phyloP scores from a whole-genome alignment of 2,888 invertebrate genomes.

The Sminthurinus aureus region DNA sequence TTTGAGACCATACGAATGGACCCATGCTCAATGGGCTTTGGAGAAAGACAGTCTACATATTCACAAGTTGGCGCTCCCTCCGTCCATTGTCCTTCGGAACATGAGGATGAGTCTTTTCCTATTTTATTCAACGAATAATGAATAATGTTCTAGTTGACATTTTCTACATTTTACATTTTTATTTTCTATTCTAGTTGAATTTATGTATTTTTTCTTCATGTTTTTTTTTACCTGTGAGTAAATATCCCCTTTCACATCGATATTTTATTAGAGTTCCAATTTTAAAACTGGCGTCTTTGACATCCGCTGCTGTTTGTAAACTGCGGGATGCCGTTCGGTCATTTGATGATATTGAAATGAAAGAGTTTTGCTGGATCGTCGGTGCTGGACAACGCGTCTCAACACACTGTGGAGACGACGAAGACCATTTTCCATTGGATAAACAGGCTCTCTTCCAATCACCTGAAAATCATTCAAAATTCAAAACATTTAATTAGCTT shows the following conservation, averaged over 20 bases:
- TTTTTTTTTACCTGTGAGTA: constrained; percentile 66
- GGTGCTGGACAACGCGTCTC: constrained; percentile 82
- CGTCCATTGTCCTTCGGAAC: constrained; percentile 87
- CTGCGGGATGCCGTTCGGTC: constrained; percentile 89
- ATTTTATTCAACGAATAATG: background rate
- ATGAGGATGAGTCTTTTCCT: constrained; percentile 71
- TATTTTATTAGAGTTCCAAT: constrained; percentile 88
- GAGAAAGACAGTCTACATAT: constrained; percentile 86
- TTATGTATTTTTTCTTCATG: no score
- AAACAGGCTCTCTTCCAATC: constrained; percentile 49
- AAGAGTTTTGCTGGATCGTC: constrained; percentile 80
- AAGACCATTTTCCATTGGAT: constrained; percentile 81
- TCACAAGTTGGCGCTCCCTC: constrained; percentile 82
- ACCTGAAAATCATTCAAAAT: constrained; percentile 18
- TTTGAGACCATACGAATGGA: constrained; percentile 82
- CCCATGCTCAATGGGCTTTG: constrained; percentile 76
- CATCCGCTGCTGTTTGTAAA: constrained; percentile 73
- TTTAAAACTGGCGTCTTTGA: constrained; percentile 79
- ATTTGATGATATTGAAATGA: constrained; percentile 87
- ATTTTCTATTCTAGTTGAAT: no score
- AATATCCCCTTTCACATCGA: constrained; percentile 87
- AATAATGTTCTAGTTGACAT: no score
- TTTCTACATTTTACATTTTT: no score
- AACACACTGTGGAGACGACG: constrained; percentile 76
- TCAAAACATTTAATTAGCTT: background rate